Evolutionary conservation across 2,888 invertebrate species (phyloP), one percentile per base, ranked within the genome.

Genomic region (Lydus trimaculatus): DNA sequence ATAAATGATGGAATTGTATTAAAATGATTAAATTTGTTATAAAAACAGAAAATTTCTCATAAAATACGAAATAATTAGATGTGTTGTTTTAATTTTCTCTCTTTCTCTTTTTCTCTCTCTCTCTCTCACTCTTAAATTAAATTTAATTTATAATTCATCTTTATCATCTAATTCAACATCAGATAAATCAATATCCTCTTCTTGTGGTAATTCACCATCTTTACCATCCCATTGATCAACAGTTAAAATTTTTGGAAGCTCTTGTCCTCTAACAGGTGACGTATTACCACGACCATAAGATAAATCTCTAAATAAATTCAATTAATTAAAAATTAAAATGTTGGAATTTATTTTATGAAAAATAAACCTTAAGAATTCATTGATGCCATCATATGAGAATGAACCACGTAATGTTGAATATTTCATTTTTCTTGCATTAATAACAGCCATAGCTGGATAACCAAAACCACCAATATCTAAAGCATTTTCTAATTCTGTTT

Each of bases 401-500:
- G 98, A 94, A 13, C 98, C 99, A 78, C 95, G 89, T 1, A 99
- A 88, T 8, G 96, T 89, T 0, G 98, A 95, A 87, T 94, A 99
- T 85, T 98, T 98, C 91, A 97, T 94, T 87, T 99, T 99, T 85
- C 98, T 95, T 15, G 93, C 90, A 86, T 98, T 99, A 67, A 99
- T 92, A 20, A 97, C 97, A 7, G 97, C 98, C 93, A 99, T 93
- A 0, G 99, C 98, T 1, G 99, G 99, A 85, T 99, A 99, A 11
- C 99, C 99, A 85, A 99, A 99, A 7, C 91, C 99, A 72, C 99
- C 99, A 75, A 99, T 93, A 82, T 97, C 99, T 39, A 99, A 85
- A 0, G 96, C 91, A 72, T 92, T 91, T 84, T 99, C 99, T 20
- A 99, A 84, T 0, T 91, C 90, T 0, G 88, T 84, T 84, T 99